Percentiles rank a stretch among this genome's conserved stretches.
phyloP scores from a whole-genome alignment of 37 sponge, comb jelly and placozoan species.

The Petrosia ficiformis region DNA sequence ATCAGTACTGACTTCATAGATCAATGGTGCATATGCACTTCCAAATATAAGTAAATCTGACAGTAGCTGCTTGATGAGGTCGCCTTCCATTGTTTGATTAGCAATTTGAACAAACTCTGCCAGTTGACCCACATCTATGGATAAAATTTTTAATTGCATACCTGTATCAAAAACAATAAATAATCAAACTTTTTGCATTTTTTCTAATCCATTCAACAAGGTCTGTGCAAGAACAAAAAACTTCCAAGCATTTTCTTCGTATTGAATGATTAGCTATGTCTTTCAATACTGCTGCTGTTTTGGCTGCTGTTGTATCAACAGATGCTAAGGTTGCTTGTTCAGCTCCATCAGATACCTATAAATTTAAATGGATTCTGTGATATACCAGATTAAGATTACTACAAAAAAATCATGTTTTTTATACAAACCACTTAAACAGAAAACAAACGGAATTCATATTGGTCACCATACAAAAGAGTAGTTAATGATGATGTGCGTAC shows the following conservation, averaged over 20 bases:
- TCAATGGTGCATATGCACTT: constrained; percentile 1
- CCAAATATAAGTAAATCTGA: not conserved
- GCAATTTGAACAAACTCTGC: not conserved
- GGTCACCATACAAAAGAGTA: no score
- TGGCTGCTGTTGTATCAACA: not conserved
- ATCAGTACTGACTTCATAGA: not conserved
- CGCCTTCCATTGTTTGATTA: not conserved
- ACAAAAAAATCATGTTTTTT: no score
- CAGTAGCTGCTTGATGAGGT: not conserved
- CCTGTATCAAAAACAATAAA: no score
- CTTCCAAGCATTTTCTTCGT: not conserved
- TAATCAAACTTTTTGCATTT: not conserved
- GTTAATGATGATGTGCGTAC: no score
- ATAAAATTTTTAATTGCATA: no score
- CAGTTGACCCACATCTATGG: constrained; percentile 5
- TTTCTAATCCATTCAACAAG: not conserved
- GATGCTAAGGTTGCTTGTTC: not conserved
- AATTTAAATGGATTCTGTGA: no score
- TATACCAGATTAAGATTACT: no score
- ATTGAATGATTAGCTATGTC: constrained; percentile 1
- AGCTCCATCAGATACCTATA: not conserved
- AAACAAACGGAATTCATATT: no score
- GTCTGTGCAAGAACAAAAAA: not conserved
- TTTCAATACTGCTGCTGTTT: not conserved
- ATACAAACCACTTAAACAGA: no score